Percentiles rank a stretch among this genome's conserved stretches.
These are phyloP conservation scores for Catocala fraxini DNA, from an alignment of 2,888 invertebrate species.

Conservation along the genomic window DNA sequence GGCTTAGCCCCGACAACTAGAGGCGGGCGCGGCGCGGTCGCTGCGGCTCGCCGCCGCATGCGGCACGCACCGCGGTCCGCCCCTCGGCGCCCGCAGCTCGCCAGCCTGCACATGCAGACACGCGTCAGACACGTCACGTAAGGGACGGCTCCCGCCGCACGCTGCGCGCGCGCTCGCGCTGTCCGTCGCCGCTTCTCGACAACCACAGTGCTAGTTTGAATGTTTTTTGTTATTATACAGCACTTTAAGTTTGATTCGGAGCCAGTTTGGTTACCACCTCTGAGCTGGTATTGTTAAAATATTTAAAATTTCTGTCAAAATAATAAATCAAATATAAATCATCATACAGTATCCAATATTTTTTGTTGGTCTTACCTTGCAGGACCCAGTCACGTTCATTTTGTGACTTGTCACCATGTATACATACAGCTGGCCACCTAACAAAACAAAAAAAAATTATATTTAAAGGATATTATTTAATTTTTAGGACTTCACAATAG, in stretches of 20 bases:
- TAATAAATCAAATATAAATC: constrained; percentile 54
- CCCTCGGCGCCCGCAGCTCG: constrained; percentile 74
- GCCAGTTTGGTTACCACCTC: constrained; percentile 36
- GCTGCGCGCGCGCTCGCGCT: constrained; percentile 40
- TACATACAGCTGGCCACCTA: constrained; percentile 94
- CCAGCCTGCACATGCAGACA: constrained; percentile 87
- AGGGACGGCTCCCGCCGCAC: constrained; percentile 42
- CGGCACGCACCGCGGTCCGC: constrained; percentile 59
- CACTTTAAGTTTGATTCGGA: constrained; percentile 37
- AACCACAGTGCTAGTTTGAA: constrained; percentile 46
- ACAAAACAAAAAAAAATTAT: constrained; percentile 40
- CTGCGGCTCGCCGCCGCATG: constrained; percentile 53
- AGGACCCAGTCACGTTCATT: constrained; percentile 97
- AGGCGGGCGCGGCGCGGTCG: constrained; percentile 71
- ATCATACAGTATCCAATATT: constrained; percentile 36
- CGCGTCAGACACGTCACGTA: constrained; percentile 58
- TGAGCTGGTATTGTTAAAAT: constrained; percentile 24
- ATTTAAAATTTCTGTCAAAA: constrained; percentile 44
- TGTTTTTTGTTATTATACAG: constrained; percentile 37
- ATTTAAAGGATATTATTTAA: no score
- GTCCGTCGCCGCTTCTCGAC: constrained; percentile 80
- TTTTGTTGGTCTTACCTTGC: constrained; percentile 88
- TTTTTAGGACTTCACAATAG: no score
- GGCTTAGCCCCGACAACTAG: constrained; percentile 77
- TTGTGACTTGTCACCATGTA: constrained; percentile 98